A percentile compares a stretch with the other conserved stretches of the same genome.
These are phyloP conservation scores for Apteryx owenii DNA, from an alignment of 2,113 vertebrate genomes.

Conservation along the genomic window DNA sequence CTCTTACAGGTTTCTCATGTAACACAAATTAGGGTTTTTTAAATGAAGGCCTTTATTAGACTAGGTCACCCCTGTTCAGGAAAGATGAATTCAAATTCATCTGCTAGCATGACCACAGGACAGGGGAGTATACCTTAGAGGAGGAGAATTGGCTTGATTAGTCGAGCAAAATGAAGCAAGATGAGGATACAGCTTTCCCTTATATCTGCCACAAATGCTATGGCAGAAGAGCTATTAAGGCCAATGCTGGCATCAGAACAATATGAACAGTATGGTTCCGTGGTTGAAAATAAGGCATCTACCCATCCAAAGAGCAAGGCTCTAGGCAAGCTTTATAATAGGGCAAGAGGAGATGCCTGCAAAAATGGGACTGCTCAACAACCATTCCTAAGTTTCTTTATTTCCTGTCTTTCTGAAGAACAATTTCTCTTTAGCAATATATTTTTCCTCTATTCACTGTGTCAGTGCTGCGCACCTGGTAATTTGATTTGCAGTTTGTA, in stretches of 20 bases:
- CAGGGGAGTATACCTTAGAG: neutral
- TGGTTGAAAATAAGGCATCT: neutral
- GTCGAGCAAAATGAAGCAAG: neutral
- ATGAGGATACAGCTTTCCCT: neutral
- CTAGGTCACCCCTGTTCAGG: neutral
- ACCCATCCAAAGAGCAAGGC: neutral
- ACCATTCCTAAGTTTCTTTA: neutral
- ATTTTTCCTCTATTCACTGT: neutral
- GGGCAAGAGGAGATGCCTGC: neutral
- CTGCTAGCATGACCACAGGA: neutral
- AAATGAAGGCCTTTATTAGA: neutral
- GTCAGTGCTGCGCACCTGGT: neutral
- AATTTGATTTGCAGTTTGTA: neutral
- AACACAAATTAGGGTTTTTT: neutral
- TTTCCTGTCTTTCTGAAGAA: neutral
- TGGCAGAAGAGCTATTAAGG: neutral
- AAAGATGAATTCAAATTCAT: neutral
- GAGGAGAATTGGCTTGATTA: neutral
- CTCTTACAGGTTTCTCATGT: neutral
- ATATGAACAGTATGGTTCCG: too few relatives aligned
- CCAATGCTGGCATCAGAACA: neutral
- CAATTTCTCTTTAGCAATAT: neutral
- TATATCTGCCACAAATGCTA: neutral
- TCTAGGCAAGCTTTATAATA: neutral
- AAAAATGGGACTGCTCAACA: neutral